A percentile compares a stretch with the other conserved stretches of the same genome.
Conservation (phyloP, 2,888 invertebrate genomes). For the Syrista parreyssii region DNA sequence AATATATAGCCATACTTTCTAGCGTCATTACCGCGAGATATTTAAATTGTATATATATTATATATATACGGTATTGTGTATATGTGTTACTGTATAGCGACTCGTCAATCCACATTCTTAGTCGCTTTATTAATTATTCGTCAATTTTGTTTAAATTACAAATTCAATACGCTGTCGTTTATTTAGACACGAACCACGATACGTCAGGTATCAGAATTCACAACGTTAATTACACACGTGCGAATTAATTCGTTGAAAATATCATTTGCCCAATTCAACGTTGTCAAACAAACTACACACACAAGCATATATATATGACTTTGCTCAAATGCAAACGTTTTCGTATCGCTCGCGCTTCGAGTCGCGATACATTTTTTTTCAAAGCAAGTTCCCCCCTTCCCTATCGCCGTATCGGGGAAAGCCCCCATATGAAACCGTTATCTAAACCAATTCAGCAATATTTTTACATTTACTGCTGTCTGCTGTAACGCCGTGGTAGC, state of each 20-base stretch:
- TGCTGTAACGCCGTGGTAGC: neutral
- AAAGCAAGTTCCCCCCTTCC: slow-evolving; percentile 49
- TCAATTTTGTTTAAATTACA: too few relatives aligned
- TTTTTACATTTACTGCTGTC: slow-evolving; percentile 56
- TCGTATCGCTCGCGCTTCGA: slow-evolving; percentile 49
- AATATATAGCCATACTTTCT: slow-evolving; percentile 14
- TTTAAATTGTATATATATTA: slow-evolving; percentile 34
- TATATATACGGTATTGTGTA: too few relatives aligned
- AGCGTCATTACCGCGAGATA: slow-evolving; percentile 20
- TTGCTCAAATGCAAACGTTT: slow-evolving; percentile 54
- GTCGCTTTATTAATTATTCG: too few relatives aligned
- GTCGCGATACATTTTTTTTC: slow-evolving; percentile 56
- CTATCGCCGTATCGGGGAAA: slow-evolving; percentile 35
- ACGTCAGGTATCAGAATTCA: too few relatives aligned
- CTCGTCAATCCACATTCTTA: too few relatives aligned
- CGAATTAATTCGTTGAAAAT: too few relatives aligned
- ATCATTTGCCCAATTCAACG: too few relatives aligned
- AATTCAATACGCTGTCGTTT: too few relatives aligned
- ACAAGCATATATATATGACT: slow-evolving; percentile 23
- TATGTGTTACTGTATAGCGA: too few relatives aligned
- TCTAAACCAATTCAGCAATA: slow-evolving; percentile 62
- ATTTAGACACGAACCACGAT: too few relatives aligned
- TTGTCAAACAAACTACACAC: too few relatives aligned
- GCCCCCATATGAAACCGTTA: slow-evolving; percentile 58
- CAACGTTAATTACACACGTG: too few relatives aligned